These are phyloP conservation scores for Geothlypis trichas DNA, from an alignment of 2,113 vertebrate species.

Conservation along the genomic window DNA sequence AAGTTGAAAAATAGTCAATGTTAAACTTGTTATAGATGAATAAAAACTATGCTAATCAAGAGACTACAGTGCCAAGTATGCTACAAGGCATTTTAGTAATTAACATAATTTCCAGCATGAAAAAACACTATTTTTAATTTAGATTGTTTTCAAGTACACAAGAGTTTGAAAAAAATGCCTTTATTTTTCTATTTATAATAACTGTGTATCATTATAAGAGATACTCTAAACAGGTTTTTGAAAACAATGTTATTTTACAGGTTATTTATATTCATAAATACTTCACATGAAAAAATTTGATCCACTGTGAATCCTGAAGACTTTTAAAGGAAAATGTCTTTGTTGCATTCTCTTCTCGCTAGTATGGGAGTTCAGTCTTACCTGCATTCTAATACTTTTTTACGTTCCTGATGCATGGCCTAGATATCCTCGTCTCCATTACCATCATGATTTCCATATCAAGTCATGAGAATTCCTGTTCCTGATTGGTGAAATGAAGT, in stretches of 20 bases:
- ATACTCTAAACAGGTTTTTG: constrained; percentile 1
- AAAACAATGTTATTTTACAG: constrained; percentile 17
- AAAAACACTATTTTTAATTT: not conserved
- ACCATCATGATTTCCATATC: not conserved
- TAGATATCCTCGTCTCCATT: not conserved
- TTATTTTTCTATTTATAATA: not conserved
- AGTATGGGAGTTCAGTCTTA: not conserved
- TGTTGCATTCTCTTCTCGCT: not conserved
- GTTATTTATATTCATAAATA: constrained; percentile 52
- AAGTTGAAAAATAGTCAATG: not conserved
- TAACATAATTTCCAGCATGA: constrained; percentile 1
- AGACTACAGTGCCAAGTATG: not conserved
- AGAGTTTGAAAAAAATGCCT: not conserved
- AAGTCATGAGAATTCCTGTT: not conserved
- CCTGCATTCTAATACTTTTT: not conserved
- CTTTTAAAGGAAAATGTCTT: not conserved
- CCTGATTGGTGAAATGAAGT: not conserved
- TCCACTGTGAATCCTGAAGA: not conserved
- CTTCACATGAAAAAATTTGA: constrained; percentile 21
- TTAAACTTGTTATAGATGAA: not conserved
- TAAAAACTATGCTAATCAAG: not conserved
- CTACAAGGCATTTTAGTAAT: not conserved
- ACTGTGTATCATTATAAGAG: not conserved
- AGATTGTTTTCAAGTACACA: not conserved
- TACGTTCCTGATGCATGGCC: not conserved